Conservation (phyloP, 2,113 vertebrate genomes). For the Osmerus eperlanus region DNA sequence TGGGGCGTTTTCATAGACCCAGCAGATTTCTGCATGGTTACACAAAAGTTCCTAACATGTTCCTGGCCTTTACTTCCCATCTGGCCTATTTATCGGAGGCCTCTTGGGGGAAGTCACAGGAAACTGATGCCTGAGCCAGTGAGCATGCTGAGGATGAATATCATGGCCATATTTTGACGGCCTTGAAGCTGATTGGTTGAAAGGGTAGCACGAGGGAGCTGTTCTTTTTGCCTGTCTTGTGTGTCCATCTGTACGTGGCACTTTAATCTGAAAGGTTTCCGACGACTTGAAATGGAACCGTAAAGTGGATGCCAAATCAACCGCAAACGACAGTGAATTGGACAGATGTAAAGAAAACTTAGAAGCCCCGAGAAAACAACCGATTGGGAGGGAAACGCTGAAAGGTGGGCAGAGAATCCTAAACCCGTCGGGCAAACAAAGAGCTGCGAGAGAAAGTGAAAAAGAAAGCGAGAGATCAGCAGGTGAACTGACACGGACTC, state of each 20-base stretch:
- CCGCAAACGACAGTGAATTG: slow-evolving; percentile 19
- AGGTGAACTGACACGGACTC: slow-evolving; percentile 33
- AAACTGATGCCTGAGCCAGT: slow-evolving; percentile 1
- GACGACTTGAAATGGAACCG: slow-evolving; percentile 10
- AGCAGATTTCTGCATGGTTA: slow-evolving; percentile 4
- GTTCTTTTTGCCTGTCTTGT: background rate
- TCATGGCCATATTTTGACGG: background rate
- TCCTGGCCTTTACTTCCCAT: background rate
- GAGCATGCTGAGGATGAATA: slow-evolving; percentile 12
- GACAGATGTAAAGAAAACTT: background rate
- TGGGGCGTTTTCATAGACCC: background rate
- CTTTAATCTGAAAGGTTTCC: slow-evolving; percentile 8
- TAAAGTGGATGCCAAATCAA: slow-evolving; percentile 39
- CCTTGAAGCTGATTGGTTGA: background rate
- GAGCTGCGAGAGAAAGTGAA: background rate
- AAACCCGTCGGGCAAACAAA: background rate
- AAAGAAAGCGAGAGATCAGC: slow-evolving; percentile 16
- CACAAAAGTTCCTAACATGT: slow-evolving; percentile 4
- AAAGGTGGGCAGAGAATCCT: background rate
- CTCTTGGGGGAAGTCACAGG: background rate
- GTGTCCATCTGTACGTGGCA: background rate
- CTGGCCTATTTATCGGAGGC: slow-evolving; percentile 2
- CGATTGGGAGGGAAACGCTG: too few relatives aligned
- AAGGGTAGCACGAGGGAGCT: background rate
- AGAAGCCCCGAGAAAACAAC: background rate